Conservation (phyloP, 2,113 vertebrate genomes). For the Opisthocomus hoazin region DNA sequence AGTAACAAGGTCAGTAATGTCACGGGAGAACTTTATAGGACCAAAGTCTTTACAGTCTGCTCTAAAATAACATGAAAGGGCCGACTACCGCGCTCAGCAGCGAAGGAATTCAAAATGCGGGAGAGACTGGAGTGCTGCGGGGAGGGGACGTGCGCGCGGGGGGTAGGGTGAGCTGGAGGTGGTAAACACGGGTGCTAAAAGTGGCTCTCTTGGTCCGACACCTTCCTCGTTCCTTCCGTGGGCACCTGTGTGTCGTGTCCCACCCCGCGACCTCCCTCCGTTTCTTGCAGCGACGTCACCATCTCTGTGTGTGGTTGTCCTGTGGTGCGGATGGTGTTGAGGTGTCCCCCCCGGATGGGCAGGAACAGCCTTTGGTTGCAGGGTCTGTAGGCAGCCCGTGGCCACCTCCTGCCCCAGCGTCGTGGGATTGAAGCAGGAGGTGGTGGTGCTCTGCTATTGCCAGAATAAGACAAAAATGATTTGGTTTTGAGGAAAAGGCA, state of each 20-base stretch:
- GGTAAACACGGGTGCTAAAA: background rate
- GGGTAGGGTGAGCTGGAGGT: background rate
- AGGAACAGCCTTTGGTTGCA: background rate
- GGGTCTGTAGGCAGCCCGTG: background rate
- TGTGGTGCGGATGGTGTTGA: background rate
- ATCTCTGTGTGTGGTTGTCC: background rate
- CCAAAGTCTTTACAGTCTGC: background rate
- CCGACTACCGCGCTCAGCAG: background rate
- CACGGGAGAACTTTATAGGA: background rate
- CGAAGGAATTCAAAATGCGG: slow-evolving; percentile 25
- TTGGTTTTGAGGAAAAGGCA: background rate
- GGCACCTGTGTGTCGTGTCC: background rate
- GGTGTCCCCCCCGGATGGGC: background rate
- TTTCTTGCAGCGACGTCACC: background rate
- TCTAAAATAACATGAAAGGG: slow-evolving; percentile 24
- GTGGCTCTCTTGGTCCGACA: background rate
- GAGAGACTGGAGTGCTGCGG: background rate
- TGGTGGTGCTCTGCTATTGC: background rate
- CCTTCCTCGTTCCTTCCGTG: background rate
- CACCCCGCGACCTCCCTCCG: background rate
- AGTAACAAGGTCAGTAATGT: slow-evolving; percentile 5
- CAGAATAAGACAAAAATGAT: background rate
- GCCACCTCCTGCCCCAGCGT: background rate
- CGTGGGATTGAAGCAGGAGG: background rate
- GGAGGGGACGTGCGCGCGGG: background rate